Percentiles rank a stretch among this genome's conserved stretches.
phyloP scores from a whole-genome alignment of 2,888 invertebrate genomes.

The Drosophila paranaensis region DNA sequence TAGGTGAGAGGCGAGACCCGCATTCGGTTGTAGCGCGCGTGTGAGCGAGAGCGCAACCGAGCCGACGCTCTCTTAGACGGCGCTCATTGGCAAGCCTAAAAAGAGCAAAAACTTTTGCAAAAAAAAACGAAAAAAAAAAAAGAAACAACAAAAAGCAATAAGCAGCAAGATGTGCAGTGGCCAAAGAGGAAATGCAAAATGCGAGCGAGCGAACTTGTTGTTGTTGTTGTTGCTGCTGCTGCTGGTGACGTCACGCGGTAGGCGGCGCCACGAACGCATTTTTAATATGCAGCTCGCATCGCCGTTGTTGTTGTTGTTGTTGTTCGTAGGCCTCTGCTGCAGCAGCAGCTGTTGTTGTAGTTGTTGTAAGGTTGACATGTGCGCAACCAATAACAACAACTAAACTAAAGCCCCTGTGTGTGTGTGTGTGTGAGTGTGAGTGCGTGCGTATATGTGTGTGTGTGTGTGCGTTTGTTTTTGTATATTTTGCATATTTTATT shows the following conservation, averaged over 20 bases:
- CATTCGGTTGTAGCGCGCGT: not conserved
- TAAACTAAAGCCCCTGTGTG: conserved; percentile 59
- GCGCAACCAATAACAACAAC: conserved; percentile 77
- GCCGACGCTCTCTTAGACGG: conserved; percentile 55
- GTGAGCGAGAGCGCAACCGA: conserved; percentile 35
- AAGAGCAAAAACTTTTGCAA: conserved; percentile 55
- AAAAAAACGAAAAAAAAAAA: conserved; percentile 12
- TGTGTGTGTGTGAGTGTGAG: conserved; percentile 21
- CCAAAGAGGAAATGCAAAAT: conserved; percentile 72
- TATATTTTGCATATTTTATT: conserved; percentile 80
- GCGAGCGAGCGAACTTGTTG: conserved; percentile 32
- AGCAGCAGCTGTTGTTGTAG: conserved; percentile 17
- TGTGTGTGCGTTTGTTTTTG: conserved; percentile 59
- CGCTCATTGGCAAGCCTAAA: conserved; percentile 56
- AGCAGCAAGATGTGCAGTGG: conserved; percentile 54
- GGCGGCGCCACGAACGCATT: conserved; percentile 80
- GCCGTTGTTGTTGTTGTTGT: conserved; percentile 30
- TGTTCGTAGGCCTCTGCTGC: conserved; percentile 40
- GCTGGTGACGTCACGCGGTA: conserved; percentile 73
- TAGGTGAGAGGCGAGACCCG: conserved; percentile 36
- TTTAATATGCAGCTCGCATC: conserved; percentile 59
- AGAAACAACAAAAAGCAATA: conserved; percentile 43
- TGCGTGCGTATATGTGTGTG: conserved; percentile 14
- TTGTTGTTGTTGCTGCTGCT: conserved; percentile 31
- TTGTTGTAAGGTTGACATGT: conserved; percentile 59